These are phyloP conservation scores for Chionodraco myersi DNA, from an alignment of 2,113 vertebrate species.

Conservation along the genomic window DNA sequence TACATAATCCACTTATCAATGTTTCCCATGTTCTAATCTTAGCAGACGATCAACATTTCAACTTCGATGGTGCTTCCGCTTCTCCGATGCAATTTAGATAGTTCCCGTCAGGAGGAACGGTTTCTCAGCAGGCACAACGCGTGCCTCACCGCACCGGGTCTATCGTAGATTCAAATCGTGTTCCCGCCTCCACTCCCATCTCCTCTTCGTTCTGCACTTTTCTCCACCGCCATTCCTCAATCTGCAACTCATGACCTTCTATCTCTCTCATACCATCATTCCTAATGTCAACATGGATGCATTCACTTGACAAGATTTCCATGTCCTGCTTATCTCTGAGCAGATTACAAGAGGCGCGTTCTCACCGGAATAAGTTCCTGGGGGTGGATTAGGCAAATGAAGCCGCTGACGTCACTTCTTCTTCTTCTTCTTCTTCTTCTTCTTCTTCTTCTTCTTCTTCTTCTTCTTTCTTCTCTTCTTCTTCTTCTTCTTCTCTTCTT, in stretches of 20 bases:
- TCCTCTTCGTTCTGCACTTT: neutral
- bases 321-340: slow-evolving; percentile 33
- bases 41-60: slow-evolving; percentile 39
- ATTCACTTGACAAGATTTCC: neutral
- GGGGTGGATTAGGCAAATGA: too few species aligned
- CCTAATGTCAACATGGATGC: neutral
- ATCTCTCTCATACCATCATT: neutral
- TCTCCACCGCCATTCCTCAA: neutral
- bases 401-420: too few species aligned
- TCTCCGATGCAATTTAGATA: slow-evolving; percentile 75
- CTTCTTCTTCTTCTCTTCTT: too few species aligned
- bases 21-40: slow-evolving; percentile 55
- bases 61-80: slow-evolving; percentile 38
- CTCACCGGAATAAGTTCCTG: too few species aligned
- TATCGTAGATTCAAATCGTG: slow-evolving; percentile 32
- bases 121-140: slow-evolving; percentile 46
- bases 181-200: neutral
- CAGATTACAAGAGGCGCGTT: neutral
- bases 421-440: too few species aligned
- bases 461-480: too few species aligned
- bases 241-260: slow-evolving; percentile 32
- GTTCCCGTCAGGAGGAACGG: slow-evolving; percentile 42
- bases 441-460: too few species aligned
- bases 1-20: slow-evolving; percentile 53
- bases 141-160: neutral